Conservation (phyloP, 53 echinoderm and acorn worm species). For the Mesocentrotus franciscanus region DNA sequence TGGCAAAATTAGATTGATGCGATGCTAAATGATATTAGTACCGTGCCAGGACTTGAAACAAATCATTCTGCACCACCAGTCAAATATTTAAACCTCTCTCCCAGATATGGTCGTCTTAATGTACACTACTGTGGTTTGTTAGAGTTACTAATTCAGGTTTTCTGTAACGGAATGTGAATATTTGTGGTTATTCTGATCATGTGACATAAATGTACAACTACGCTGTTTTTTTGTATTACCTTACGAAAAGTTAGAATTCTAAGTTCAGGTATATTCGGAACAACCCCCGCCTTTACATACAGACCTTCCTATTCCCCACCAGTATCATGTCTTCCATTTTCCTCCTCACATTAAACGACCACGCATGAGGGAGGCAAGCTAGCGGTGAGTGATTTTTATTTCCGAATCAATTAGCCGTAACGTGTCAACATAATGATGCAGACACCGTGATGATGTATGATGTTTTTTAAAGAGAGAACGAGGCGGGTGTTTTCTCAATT, state of each 20-base stretch:
- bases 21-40: not conserved
- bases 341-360: slow-evolving; percentile 12
- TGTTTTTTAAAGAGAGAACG: not conserved
- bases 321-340: not conserved
- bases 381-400: slow-evolving; percentile 52
- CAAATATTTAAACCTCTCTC: too few species aligned
- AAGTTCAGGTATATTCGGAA: not conserved
- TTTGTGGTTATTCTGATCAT: too few species aligned
- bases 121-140: too few species aligned
- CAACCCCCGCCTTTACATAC: not conserved
- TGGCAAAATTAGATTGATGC: not conserved
- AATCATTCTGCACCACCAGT: too few species aligned
- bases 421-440: slow-evolving; percentile 61
- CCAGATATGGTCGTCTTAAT: too few species aligned
- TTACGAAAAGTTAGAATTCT: not conserved
- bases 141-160: too few species aligned
- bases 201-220: too few species aligned
- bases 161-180: too few species aligned
- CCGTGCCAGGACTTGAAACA: too few species aligned
- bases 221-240: too few species aligned
- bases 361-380: not conserved
- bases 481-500: slow-evolving; percentile 20
- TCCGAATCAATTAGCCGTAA: slow-evolving; percentile 54
- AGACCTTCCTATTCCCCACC: not conserved
- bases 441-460: slow-evolving; percentile 49